Conservation (phyloP, 2,797 vertebrate genomes). For the Falco biarmicus region DNA sequence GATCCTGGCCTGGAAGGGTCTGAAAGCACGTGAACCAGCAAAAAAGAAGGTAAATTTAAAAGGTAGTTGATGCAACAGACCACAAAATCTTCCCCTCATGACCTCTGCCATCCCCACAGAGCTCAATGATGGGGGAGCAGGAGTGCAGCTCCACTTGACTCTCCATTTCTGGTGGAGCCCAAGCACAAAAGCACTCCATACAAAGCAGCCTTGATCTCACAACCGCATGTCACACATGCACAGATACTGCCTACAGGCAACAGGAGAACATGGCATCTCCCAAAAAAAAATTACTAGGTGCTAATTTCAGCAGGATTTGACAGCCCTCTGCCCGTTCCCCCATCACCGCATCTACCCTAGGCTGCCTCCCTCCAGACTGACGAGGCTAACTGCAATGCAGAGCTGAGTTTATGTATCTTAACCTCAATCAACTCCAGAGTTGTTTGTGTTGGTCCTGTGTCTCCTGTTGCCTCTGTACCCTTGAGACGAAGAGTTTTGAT, state of each 20-base stretch:
- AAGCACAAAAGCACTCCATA: not conserved
- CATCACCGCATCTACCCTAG: not conserved
- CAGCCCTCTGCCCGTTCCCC: not conserved
- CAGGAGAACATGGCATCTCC: not conserved
- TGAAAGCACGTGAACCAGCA: fast-evolving
- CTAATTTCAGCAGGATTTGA: not conserved
- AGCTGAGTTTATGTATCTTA: not conserved
- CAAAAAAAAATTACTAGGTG: too few relatives aligned
- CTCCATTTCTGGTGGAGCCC: not conserved
- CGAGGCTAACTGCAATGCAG: not conserved
- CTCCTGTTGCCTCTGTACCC: not conserved
- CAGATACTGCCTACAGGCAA: not conserved
- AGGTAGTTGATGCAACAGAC: not conserved
- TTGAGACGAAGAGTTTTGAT: not conserved
- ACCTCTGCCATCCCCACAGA: not conserved
- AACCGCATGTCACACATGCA: fast-evolving
- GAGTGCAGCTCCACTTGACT: not conserved
- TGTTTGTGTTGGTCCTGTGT: not conserved
- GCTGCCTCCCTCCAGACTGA: not conserved
- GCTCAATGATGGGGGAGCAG: not conserved
- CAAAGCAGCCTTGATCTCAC: not conserved
- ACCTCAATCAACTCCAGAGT: not conserved
- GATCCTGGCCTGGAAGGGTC: not conserved
- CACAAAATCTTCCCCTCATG: not conserved
- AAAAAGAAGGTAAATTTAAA: not conserved